Conservation (phyloP, 2,113 vertebrate genomes). For the Phoenicopterus ruber region DNA sequence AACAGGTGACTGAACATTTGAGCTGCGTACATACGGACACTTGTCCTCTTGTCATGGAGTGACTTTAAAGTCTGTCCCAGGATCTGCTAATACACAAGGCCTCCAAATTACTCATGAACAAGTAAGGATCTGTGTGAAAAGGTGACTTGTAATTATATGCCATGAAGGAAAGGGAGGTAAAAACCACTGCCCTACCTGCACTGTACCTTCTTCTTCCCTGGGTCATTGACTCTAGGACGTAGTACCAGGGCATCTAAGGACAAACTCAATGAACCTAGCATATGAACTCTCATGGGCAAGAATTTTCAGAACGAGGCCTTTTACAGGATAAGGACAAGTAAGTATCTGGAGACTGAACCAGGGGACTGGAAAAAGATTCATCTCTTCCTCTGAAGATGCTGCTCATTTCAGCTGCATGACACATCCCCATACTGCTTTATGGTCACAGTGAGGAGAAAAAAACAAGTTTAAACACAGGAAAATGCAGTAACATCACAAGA, state of each 20-base stretch:
- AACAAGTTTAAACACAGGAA: neutral
- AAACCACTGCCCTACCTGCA: neutral
- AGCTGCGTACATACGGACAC: neutral
- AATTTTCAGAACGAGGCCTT: neutral
- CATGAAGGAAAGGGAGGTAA: neutral
- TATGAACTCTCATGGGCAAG: neutral
- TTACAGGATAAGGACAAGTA: neutral
- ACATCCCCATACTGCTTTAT: neutral
- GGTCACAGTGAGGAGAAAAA: neutral
- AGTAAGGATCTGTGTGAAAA: neutral
- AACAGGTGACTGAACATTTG: neutral
- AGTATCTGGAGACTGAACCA: neutral
- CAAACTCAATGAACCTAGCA: neutral
- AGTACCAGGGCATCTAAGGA: neutral
- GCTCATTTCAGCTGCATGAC: neutral
- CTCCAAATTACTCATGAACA: neutral
- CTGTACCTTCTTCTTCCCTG: neutral
- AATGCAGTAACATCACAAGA: neutral
- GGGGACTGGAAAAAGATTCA: neutral
- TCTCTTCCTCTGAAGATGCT: neutral
- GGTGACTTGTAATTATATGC: neutral
- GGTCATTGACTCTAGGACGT: neutral
- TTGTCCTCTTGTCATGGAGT: neutral
- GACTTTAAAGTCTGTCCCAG: neutral
- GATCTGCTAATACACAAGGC: neutral